Conservation (phyloP, 2,888 invertebrate genomes). For the Epinotia ramella region DNA sequence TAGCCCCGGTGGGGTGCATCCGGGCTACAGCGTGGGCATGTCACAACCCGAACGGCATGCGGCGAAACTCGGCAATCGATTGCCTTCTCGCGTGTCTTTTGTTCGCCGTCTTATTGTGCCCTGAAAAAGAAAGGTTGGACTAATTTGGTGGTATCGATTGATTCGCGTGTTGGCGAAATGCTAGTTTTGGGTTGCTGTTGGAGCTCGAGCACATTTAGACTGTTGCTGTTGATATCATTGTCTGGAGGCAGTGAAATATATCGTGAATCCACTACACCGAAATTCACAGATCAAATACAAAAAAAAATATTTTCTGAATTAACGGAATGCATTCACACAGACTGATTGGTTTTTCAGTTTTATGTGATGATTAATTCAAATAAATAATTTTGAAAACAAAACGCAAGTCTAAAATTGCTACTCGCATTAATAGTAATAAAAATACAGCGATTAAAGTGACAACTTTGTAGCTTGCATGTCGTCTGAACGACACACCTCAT, state of each 20-base stretch:
- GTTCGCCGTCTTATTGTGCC: slow-evolving; percentile 67
- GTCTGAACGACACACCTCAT: slow-evolving; percentile 23
- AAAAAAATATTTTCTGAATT: background rate
- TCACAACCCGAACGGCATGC: slow-evolving; percentile 20
- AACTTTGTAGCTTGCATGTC: slow-evolving; percentile 3
- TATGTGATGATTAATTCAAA: background rate
- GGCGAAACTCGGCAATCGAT: slow-evolving; percentile 65
- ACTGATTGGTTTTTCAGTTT: background rate
- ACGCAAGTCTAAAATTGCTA: background rate
- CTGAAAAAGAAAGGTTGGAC: slow-evolving; percentile 76
- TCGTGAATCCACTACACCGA: background rate
- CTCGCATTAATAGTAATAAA: background rate
- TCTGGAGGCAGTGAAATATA: background rate
- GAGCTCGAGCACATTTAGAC: background rate
- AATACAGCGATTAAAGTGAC: background rate
- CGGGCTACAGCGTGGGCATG: slow-evolving; percentile 74
- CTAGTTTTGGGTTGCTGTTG: background rate
- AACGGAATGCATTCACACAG: background rate
- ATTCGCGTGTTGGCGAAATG: slow-evolving; percentile 33
- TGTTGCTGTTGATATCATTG: background rate
- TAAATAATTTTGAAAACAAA: background rate
- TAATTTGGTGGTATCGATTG: slow-evolving; percentile 71
- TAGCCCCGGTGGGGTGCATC: slow-evolving; percentile 91
- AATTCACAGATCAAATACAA: background rate
- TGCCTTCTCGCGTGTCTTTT: slow-evolving; percentile 63